Base-by-base conservation (phyloP, 92 coral and sea anemone genomes). In the Nematostella vectensis region DNA sequence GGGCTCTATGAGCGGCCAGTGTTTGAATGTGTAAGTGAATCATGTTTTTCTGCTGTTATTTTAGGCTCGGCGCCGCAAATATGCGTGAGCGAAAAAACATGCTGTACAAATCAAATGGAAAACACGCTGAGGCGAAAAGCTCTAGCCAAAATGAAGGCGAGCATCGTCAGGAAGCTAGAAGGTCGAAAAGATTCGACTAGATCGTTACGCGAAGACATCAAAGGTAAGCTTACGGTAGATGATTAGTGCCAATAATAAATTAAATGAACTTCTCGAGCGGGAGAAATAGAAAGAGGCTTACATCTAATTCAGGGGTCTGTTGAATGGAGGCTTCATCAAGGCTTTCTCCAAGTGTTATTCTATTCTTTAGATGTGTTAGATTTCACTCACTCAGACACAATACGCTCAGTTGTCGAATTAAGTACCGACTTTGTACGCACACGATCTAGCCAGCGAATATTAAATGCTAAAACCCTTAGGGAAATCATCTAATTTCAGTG, bases 41-140 rank as follows among this genome's bases (percentile, higher is more conserved):
- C n/a, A n/a, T n/a, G 55, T 6, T 11, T 28, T 59, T n/a, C 21
- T n/a, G 44, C 18, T 17, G 40, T 27, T 13, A 16, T 31, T 45
- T 49, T 53, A 85, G 95, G 95, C 11, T 59, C 57, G 36, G 95
- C 74, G 65, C 95, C 95, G 43, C 76, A 58, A 54, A 64, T 60
- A 40, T 85, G 95, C 30, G 54, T 63, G 22, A 70, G 77, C 37
- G 23, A 63, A 9, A 62, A 58, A 47, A 71, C 95, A 1, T 85
- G 95, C 62, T 85, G 95, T 65, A 75, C 95, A 12, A 57, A 53
- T 27, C 80, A 66, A 70, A 66, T 70, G 37, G 95, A 85, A 37
- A 39, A 52, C 2, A 33, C 69, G 47, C 69, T 85, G 29, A 59
- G 73, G 28, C 59, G 51, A 24, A 67, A 63, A 59, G 77, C 83